Conservation (phyloP, 1,140 invertebrate species). For the Halotydeus destructor region DNA sequence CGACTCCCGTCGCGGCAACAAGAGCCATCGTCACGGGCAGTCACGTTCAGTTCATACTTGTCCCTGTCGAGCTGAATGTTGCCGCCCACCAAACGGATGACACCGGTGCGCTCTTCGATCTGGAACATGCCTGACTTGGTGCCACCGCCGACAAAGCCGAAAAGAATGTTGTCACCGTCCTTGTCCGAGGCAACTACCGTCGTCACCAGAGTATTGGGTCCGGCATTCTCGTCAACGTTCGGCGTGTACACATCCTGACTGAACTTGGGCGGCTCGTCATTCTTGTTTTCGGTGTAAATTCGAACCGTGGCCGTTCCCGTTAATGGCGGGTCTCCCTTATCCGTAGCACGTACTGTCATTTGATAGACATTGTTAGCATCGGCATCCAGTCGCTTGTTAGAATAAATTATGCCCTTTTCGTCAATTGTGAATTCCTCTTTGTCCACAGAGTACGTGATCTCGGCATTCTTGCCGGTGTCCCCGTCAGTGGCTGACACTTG, state of each 20-base stretch:
- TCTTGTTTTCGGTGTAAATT: conserved; percentile 86
- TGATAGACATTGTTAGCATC: conserved; percentile 92
- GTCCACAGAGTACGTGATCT: conserved; percentile 74
- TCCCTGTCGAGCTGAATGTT: conserved; percentile 50
- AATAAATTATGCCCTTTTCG: conserved; percentile 67
- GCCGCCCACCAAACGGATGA: conserved; percentile 66
- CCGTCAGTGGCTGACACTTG: conserved; percentile 70
- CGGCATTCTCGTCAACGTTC: conserved; percentile 85
- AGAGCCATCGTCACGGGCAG: conserved; percentile 74
- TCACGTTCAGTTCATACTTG: conserved; percentile 83
- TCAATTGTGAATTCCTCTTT: conserved; percentile 84
- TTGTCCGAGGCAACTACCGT: conserved; percentile 87
- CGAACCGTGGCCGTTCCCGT: conserved; percentile 75
- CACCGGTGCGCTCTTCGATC: conserved; percentile 83
- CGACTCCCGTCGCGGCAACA: conserved; percentile 66
- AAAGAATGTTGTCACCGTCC: conserved; percentile 79
- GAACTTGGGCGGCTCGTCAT: conserved; percentile 87
- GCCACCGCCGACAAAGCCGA: conserved; percentile 74
- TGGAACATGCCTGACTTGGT: conserved; percentile 76
- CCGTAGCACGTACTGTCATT: conserved; percentile 71
- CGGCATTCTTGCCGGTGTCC: conserved; percentile 75
- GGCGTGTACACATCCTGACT: conserved; percentile 88
- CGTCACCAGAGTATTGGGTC: conserved; percentile 74
- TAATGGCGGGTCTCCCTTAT: conserved; percentile 74
- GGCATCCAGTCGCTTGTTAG: conserved; percentile 76